phyloP scores from a whole-genome alignment of 2,888 invertebrate genomes.

The Phalera bucephala region DNA sequence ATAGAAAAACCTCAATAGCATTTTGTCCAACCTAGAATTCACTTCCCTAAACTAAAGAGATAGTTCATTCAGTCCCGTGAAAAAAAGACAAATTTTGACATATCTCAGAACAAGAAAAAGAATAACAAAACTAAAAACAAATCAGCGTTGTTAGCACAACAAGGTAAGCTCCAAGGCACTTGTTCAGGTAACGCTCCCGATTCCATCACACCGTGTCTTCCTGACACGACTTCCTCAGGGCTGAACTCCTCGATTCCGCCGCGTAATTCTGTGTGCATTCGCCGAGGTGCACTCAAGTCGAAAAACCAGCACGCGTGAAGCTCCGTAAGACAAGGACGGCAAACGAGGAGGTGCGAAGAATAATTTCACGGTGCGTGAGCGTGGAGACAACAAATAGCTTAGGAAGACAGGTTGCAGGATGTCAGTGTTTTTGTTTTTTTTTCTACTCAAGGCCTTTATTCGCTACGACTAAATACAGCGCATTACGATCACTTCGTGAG shows the following conservation, averaged over 20 bases:
- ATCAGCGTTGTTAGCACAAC: constrained; percentile 58
- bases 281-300: constrained; percentile 61
- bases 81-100: too few species aligned
- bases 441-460: too few species aligned
- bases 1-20: too few species aligned
- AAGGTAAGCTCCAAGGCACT: constrained; percentile 53
- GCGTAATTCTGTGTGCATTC: constrained; percentile 53
- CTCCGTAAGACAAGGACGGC: constrained; percentile 55
- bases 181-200: constrained; percentile 50
- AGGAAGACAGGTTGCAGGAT: constrained; percentile 2
- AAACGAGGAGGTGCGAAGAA: constrained; percentile 60
- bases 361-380: constrained; percentile 64
- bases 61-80: too few species aligned
- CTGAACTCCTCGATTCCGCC: constrained; percentile 37
- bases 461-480: too few species aligned
- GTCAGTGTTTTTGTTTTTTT: neutral
- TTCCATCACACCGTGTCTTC: constrained; percentile 32
- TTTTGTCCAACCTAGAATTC: too few species aligned
- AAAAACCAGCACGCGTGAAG: constrained; percentile 70
- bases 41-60: too few species aligned
- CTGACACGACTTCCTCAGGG: constrained; percentile 32
- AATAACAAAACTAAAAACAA: constrained; percentile 54
- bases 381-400: constrained; percentile 14
- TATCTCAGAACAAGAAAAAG: too few species aligned
- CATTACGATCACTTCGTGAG: too few species aligned